These are phyloP conservation scores for Poeciliopsis prolifica DNA, from an alignment of 2,113 vertebrate genomes.

Conservation along the genomic window DNA sequence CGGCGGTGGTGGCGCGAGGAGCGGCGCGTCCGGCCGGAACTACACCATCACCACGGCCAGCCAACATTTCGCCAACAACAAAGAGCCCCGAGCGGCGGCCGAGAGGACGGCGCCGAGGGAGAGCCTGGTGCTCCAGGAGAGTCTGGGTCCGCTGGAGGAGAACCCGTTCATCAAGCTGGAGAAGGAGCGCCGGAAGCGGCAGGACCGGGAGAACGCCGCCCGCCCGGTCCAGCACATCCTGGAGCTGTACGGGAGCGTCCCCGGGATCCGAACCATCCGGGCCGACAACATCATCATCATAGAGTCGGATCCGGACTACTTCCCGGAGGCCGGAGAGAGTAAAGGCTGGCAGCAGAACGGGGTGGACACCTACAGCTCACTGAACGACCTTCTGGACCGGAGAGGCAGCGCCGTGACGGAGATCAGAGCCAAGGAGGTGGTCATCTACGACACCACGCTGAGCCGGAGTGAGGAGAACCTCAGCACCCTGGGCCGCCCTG, in stretches of 20 bases:
- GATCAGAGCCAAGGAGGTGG: conserved; percentile 88
- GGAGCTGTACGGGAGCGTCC: conserved; percentile 87
- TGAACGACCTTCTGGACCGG: conserved; percentile 83
- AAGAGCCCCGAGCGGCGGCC: conserved; percentile 70
- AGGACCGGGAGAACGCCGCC: conserved; percentile 66
- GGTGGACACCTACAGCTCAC: conserved; percentile 74
- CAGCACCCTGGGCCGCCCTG: conserved; percentile 78
- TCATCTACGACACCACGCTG: conserved; percentile 85
- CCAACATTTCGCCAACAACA: conserved; percentile 78
- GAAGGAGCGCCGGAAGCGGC: conserved; percentile 83
- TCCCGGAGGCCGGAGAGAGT: conserved; percentile 57
- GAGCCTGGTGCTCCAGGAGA: conserved; percentile 88
- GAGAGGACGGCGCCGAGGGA: conserved; percentile 65
- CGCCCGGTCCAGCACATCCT: conserved; percentile 85
- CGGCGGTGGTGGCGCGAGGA: conserved; percentile 31
- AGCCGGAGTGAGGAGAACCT: conserved; percentile 81
- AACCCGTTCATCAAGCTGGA: conserved; percentile 93
- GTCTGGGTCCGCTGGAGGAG: conserved; percentile 88
- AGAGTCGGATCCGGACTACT: conserved; percentile 86
- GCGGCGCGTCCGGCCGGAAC: conserved; percentile 66
- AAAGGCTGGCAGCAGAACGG: conserved; percentile 75
- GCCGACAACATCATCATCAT: conserved; percentile 95
- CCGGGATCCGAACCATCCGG: conserved; percentile 89
- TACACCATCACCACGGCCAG: conserved; percentile 74
- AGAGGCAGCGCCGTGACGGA: conserved; percentile 82